These are phyloP conservation scores for Gracilinanus agilis DNA, from an alignment of 2,113 vertebrate genomes.

Conservation along the genomic window DNA sequence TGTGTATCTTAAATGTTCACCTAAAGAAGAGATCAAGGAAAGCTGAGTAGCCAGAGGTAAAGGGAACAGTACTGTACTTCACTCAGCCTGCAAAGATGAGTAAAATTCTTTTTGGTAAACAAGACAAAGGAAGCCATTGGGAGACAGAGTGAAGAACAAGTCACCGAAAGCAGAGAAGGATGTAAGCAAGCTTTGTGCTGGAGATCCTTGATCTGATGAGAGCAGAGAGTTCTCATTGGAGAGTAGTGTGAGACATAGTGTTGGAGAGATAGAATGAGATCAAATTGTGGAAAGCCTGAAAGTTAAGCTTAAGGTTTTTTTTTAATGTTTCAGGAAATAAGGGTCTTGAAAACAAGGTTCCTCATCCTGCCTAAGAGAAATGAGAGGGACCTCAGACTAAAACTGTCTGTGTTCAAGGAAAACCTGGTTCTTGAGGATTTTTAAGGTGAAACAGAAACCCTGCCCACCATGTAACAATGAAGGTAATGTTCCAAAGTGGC, in stretches of 20 bases:
- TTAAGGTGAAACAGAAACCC: constrained; percentile 29
- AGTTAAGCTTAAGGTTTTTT: background rate
- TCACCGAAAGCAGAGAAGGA: background rate
- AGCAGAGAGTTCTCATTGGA: background rate
- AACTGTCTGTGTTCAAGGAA: constrained; percentile 33
- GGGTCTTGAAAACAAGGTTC: background rate
- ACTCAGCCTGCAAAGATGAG: background rate
- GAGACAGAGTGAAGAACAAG: background rate
- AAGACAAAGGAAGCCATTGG: background rate
- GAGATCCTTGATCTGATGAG: background rate
- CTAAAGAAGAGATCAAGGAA: background rate
- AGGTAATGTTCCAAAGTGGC: background rate
- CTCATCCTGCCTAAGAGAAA: background rate
- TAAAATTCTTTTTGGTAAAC: background rate
- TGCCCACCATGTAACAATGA: background rate
- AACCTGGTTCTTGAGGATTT: constrained; percentile 22
- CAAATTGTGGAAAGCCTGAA: background rate
- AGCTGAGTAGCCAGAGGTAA: background rate
- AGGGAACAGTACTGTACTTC: background rate
- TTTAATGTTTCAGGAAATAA: background rate
- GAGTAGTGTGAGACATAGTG: background rate
- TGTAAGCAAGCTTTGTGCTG: background rate
- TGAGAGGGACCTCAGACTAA: background rate
- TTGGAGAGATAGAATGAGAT: background rate
- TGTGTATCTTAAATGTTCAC: background rate